phyloP scores from a whole-genome alignment of 2,888 invertebrate genomes.

The Eupithecia pulchellata region DNA sequence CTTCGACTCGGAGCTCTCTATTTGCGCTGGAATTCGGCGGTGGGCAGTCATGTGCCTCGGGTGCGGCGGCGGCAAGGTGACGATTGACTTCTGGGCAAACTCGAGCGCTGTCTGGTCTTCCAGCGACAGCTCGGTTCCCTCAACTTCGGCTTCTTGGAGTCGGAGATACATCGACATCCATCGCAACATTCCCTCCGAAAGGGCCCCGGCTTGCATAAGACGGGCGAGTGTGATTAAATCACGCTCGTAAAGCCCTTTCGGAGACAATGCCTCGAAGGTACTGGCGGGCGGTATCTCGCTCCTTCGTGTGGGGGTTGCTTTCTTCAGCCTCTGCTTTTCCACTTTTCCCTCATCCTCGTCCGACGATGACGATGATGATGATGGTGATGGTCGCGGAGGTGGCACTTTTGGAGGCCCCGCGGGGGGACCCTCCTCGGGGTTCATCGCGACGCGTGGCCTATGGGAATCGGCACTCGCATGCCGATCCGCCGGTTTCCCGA shows the following conservation, averaged over 20 bases:
- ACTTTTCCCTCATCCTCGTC: no score
- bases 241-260: no score
- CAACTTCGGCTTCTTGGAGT: neutral
- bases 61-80: neutral
- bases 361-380: no score
- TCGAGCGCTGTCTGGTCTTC: neutral
- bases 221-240: neutral
- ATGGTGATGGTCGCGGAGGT: no score
- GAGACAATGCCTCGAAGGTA: no score
- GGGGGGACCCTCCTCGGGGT: slow-evolving; percentile 1
- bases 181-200: neutral
- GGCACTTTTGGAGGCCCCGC: neutral
- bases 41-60: no score
- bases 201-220: neutral
- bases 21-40: no score
- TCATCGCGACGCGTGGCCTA: slow-evolving; percentile 5
- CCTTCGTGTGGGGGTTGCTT: no score
- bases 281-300: no score
- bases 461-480: neutral
- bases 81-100: neutral
- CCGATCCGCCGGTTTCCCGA: neutral
- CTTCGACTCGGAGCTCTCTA: no score
- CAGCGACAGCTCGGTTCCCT: neutral
- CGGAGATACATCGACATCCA: neutral
- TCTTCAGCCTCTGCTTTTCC: no score